A percentile compares a stretch with the other conserved stretches of the same genome.
These are phyloP conservation scores for Orchestia grillus DNA, from an alignment of 1,140 invertebrate genomes.

Conservation along the genomic window DNA sequence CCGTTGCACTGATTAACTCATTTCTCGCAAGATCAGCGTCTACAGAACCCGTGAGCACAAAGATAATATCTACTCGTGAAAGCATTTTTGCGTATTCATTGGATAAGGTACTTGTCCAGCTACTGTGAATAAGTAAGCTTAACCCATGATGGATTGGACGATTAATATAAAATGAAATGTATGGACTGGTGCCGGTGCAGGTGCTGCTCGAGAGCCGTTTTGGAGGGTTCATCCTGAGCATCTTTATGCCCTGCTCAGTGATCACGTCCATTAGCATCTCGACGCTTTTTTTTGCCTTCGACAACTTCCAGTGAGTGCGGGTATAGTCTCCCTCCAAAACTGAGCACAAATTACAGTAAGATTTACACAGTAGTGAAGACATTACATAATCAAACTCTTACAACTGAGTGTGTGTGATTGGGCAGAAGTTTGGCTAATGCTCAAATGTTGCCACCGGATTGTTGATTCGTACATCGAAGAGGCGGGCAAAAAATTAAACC, in stretches of 20 bases:
- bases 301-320: slow-evolving; percentile 16
- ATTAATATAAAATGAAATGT: neutral
- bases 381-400: too few species aligned
- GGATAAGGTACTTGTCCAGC: neutral
- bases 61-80: too few species aligned
- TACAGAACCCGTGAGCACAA: too few species aligned
- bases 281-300: slow-evolving; percentile 34
- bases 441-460: too few species aligned
- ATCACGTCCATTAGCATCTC: slow-evolving; percentile 8
- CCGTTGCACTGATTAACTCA: too few species aligned
- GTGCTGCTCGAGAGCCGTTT: slow-evolving; percentile 11
- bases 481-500: too few species aligned
- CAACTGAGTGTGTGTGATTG: too few species aligned
- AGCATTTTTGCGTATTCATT: neutral
- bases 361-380: neutral
- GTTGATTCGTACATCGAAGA: too few species aligned
- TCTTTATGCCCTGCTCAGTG: slow-evolving; percentile 2
- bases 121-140: neutral
- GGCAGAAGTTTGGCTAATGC: too few species aligned
- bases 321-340: neutral
- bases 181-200: neutral
- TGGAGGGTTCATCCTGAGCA: slow-evolving; percentile 27
- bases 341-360: neutral
- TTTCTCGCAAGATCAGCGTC: too few species aligned
- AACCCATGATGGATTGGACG: neutral